A percentile compares a stretch with the other conserved stretches of the same genome.
These are phyloP conservation scores for Gastrophysa polygoni DNA, from an alignment of 2,888 invertebrate genomes.

Conservation along the genomic window DNA sequence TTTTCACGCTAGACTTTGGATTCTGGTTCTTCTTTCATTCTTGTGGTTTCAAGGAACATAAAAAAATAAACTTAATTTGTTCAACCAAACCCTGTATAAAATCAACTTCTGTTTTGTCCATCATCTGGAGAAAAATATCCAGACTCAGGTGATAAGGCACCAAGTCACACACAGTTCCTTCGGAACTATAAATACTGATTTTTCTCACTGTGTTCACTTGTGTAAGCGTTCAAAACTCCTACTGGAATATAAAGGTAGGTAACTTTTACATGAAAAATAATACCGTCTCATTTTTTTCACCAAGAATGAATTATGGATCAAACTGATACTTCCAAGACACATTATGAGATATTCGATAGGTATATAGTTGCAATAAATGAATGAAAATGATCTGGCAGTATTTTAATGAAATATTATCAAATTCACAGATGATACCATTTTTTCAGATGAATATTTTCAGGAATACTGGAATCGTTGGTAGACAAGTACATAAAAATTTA, in stretches of 20 bases:
- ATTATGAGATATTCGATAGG: background rate
- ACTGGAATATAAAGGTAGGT: conserved; percentile 33
- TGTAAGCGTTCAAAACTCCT: conserved; percentile 39
- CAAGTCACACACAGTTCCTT: conserved; percentile 49
- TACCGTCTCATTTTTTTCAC: conserved; percentile 21
- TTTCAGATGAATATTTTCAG: background rate
- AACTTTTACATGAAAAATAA: conserved; percentile 26
- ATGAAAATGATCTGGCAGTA: background rate
- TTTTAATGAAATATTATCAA: conserved; percentile 3
- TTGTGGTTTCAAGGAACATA: conserved; percentile 31
- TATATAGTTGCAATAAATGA: background rate
- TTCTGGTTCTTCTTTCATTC: too few species aligned
- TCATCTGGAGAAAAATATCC: conserved; percentile 40
- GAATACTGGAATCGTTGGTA: too few species aligned
- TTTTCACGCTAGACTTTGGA: too few species aligned
- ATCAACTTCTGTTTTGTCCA: conserved; percentile 35
- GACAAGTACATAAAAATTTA: too few species aligned
- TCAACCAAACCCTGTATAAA: conserved; percentile 37
- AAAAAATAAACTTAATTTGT: conserved; percentile 21
- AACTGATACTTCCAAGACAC: background rate
- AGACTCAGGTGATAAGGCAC: conserved; percentile 45
- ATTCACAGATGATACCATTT: background rate
- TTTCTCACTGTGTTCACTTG: conserved; percentile 40
- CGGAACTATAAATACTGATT: conserved; percentile 48
- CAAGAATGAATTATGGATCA: background rate